phyloP scores from a whole-genome alignment of 1,140 invertebrate genomes.

The Antheraea pernyi region DNA sequence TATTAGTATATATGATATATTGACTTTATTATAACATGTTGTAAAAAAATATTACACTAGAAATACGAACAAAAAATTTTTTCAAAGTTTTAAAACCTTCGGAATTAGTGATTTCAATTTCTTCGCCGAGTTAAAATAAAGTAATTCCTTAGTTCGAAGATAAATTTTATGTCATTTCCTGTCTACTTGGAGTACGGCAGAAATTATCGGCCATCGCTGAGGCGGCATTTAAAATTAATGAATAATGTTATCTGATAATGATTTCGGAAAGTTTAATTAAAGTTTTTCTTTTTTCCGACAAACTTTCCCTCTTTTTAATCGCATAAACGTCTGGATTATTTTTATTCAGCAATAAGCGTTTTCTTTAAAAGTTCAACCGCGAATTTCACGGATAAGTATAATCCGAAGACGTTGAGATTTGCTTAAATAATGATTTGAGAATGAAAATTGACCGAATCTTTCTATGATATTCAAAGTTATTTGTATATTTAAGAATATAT shows the following conservation, averaged over 20 bases:
- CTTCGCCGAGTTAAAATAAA: conserved; percentile 61
- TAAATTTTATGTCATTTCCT: conserved; percentile 74
- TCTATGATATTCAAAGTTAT: not conserved
- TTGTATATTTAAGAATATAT: not conserved
- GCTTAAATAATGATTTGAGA: conserved; percentile 6
- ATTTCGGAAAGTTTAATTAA: conserved; percentile 75
- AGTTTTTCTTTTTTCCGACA: conserved; percentile 64
- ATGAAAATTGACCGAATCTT: not conserved
- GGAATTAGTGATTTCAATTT: conserved; percentile 59
- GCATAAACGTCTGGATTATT: conserved; percentile 61
- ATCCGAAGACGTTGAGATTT: conserved; percentile 19
- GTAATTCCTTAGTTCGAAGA: conserved; percentile 67
- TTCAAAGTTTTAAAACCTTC: conserved; percentile 60
- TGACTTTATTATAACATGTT: no score
- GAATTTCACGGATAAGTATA: conserved; percentile 43
- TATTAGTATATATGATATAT: no score
- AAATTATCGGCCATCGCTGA: conserved; percentile 70
- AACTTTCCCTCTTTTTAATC: conserved; percentile 63
- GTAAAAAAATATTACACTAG: conserved; percentile 41
- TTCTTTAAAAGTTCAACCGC: conserved; percentile 45
- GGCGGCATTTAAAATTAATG: conserved; percentile 75
- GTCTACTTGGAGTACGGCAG: conserved; percentile 53
- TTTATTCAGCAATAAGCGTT: conserved; percentile 44
- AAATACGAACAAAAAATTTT: conserved; percentile 55
- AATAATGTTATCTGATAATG: conserved; percentile 78